Evolutionary conservation across 2,888 invertebrate genomes (phyloP).

Genomic region (Pristionchus fissidentatus): DNA sequence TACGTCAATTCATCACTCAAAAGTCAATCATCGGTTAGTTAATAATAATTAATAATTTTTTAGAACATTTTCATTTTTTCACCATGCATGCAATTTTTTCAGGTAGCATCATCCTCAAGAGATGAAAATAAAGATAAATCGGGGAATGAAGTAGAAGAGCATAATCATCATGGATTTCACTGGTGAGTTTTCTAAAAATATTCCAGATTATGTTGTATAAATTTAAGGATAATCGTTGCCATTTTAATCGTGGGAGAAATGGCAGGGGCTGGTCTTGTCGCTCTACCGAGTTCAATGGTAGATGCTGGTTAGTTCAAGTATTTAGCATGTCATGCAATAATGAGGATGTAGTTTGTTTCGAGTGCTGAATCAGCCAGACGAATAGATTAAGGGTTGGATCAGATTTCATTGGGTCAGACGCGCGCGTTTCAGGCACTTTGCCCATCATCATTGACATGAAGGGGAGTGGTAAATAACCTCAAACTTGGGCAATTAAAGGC

Average conservation of each 20-base stretch:
- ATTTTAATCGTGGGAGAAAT: slow-evolving; percentile 64
- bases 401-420: no score
- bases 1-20: neutral
- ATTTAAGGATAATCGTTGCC: slow-evolving; percentile 54
- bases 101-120: neutral
- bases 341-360: no score
- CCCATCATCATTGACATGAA: no score
- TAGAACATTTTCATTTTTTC: neutral
- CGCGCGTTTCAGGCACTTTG: no score
- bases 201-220: neutral
- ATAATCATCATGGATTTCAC: slow-evolving; percentile 10
- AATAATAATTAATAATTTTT: no score
- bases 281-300: slow-evolving; percentile 59
- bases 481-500: no score
- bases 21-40: neutral
- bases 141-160: neutral
- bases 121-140: no score
- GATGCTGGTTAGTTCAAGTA: slow-evolving; percentile 55
- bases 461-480: no score
- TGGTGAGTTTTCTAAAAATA: neutral
- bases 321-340: no score
- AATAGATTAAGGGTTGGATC: no score
- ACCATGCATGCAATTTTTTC: neutral
- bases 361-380: no score
- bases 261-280: slow-evolving; percentile 64